Evolutionary conservation across 2,888 invertebrate species (phyloP), one percentile per base, ranked within the genome.

Genomic region (Brenthis hecate): DNA sequence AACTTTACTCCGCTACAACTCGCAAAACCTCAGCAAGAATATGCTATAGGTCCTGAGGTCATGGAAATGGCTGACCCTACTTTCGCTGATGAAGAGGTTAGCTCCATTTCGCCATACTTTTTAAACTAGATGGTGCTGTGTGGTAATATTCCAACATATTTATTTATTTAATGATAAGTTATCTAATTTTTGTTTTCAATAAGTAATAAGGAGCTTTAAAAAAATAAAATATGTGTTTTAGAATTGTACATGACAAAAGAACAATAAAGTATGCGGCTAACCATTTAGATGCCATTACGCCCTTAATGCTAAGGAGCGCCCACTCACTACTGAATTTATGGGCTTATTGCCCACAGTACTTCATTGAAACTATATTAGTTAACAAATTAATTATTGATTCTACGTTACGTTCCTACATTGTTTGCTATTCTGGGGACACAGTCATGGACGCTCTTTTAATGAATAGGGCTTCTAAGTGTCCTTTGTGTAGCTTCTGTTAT

Each of bases 21-120:
- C 75, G 95, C 96, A 3, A 80, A 89, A 3, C 94, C 96, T 13
- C 94, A 95, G 83, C 94, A 95, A 60, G 97, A 98, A 82, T 98
- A 96, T 86, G 91, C 93, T 19, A 87, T 95, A 65, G 96, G 95
- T 0, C 94, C 95, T 0, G 97, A 97, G 86, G 94, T 96, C 69
- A 94, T 96, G 88, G 98, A 98, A 89, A 94, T 95, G 72, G 91
- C 91, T 0, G 98, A 98, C 87, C 98, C 98, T 0, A 96, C 96
- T 0, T 95, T 96, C 28, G 96, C 96, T 72, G 95, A 96, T 75
- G 98, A 98, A 83, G 95, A 96, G 83, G 95, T 93, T 11, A 47
- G 28, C 8, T 43, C 1, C 8, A 43, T 11, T 43, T 3, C 1
- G 11, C 36, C 36, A 43, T 43, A 8, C 11, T 43, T 43, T 43